Evolutionary conservation across 2,888 invertebrate genomes (phyloP).

Genomic region (Hedychridium roseum): DNA sequence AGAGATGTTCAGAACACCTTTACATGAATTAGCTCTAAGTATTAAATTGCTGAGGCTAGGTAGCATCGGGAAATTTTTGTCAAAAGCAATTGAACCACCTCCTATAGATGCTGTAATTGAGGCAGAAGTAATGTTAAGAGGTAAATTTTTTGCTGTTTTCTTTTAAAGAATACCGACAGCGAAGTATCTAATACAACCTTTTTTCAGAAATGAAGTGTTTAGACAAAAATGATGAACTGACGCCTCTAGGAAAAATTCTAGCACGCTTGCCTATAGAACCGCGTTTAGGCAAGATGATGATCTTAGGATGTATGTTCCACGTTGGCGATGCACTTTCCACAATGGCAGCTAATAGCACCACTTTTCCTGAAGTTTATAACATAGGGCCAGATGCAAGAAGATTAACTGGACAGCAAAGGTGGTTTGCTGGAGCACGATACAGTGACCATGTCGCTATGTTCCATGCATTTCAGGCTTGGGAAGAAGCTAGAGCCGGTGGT

Average conservation of each 20-base stretch:
- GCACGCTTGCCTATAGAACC: slow-evolving; percentile 97
- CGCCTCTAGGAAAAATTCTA: slow-evolving; percentile 90
- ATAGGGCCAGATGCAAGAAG: slow-evolving; percentile 79
- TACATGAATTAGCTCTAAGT: slow-evolving; percentile 92
- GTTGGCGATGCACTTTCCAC: slow-evolving; percentile 91
- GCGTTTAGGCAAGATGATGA: slow-evolving; percentile 95
- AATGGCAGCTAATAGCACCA: slow-evolving; percentile 94
- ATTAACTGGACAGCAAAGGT: slow-evolving; percentile 84
- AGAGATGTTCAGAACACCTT: slow-evolving; percentile 96
- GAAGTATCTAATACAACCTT: slow-evolving; percentile 3
- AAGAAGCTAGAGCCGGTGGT: slow-evolving; percentile 72
- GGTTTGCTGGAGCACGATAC: slow-evolving; percentile 84
- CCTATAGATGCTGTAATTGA: slow-evolving; percentile 98
- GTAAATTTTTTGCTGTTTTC: too few species aligned
- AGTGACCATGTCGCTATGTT: slow-evolving; percentile 97
- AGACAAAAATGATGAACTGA: slow-evolving; percentile 86
- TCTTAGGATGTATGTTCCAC: slow-evolving; percentile 90
- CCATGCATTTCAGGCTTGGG: slow-evolving; percentile 89
- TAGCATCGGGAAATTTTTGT: slow-evolving; percentile 91
- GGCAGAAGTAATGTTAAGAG: slow-evolving; percentile 81
- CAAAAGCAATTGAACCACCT: slow-evolving; percentile 95
- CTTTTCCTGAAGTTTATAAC: slow-evolving; percentile 93
- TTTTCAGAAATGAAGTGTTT: slow-evolving; percentile 88
- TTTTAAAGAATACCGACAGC: background rate
- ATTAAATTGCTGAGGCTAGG: slow-evolving; percentile 91